Base-by-base conservation (phyloP, 2,797 vertebrate species). In the Melopsittacus undulatus region DNA sequence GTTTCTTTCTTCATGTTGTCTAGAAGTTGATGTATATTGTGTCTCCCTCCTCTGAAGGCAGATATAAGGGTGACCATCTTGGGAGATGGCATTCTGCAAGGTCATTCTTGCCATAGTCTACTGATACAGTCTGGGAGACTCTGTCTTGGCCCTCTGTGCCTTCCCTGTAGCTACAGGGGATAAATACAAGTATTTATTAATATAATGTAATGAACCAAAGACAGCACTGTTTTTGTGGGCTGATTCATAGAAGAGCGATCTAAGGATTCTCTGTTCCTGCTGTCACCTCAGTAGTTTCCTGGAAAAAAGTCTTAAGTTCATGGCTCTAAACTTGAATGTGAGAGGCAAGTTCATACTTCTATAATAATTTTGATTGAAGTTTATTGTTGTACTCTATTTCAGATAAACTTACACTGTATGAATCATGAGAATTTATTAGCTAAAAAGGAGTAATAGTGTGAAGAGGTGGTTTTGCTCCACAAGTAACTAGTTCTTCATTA, bases 401-500 rank as follows among this genome's bases (percentile, higher is more conserved):
- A 74, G 52, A 56, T 79, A 74, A 96, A 63, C 29, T 36, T 69
- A 54, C 66, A 32, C 30, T 76, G 76, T 13, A 29, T 86, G 85
- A 88, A 56, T 95, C 83, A 66, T 88, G 59, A n/a, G 27, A 88
- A 92, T 81, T 94, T 79, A 36, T 57, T 74, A 62, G 32, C 73
- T 75, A 62, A 77, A 86, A 83, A 88, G 81, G 36, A 63, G 48
- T 66, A 90, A 59, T 6, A 87, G 80, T 74, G 87, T 92, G 74
- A 88, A 92, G 89, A 88, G 69, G n/a, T 94, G 73, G 66, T 95
- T 95, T 83, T 78, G 27, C 48, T 90, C 34, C 66, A 66, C 34
- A 73, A 63, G 77, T 78, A 83, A 54, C 38, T 86, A 46, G 26
- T 86, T 85, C 52, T 80, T 7, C 29, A 30, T 85, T 83, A 57